Base-by-base conservation (phyloP, 1,140 invertebrate genomes). In the Drosophila trapezifrons region DNA sequence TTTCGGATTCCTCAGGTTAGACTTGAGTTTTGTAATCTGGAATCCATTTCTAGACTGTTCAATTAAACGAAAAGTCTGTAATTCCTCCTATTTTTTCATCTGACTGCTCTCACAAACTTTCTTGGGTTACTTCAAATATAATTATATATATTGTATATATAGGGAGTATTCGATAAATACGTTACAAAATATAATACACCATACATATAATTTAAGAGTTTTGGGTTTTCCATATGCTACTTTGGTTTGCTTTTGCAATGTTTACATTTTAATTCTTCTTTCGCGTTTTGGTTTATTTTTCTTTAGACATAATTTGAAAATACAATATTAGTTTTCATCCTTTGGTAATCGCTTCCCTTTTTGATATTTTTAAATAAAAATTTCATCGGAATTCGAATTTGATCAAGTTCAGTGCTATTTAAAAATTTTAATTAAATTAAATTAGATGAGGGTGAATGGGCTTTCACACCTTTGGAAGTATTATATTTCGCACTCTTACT, bases 181-280 rank as follows among this genome's bases (percentile, higher is more conserved):
- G 62, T 89, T 89, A 89, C 87, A 89, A 89, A 89, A 89, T 89
- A 89, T 89, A 89, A 89, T 89, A 89, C 84, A 89, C 85, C 84
- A 80, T 89, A 89, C 85, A 89, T 89, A 84, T 89, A 87, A 87
- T 87, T 76, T 87, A 89, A 89, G 80, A 89, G 84, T 76, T 87
- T 69, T 65, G 71, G 66, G 64, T 56, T 80, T 85, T 83, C 35
- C 69, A 83, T 70, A 73, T 73, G 80, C 76, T 86, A 73, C 69
- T 72, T 72, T 56, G 52, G 42, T 77, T 63, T 51, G 52, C 29
- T 58, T 73, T 70, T 65, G 40, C 47, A 52, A 43, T 65, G 37
- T 62, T 27, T 63, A 37, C 10, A 52, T 35, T 74, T 74, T 40
- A 54, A n/a, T 69, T 63, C 43, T 46, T 29, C 29, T 25, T 37